Base-by-base conservation (phyloP, 2,888 invertebrate genomes). In the Ornithoptera alexandrae region DNA sequence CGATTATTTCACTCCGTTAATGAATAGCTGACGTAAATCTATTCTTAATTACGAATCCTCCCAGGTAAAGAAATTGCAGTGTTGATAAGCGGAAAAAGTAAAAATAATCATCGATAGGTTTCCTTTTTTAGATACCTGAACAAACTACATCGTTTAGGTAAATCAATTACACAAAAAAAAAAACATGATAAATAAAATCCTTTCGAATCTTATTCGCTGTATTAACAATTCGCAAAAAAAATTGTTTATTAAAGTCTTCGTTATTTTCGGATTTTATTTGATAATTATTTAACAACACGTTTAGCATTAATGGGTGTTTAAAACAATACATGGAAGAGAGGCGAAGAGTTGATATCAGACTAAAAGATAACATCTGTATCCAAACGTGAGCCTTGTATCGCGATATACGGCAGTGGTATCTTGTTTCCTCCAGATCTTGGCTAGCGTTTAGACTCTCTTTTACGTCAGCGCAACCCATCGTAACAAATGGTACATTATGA, bases 1-100 rank as follows among this genome's bases (percentile, higher is more conserved):
- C n/a, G 60, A 65, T 69, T 66, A 65, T 62, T 66, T 58, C 50
- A 20, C 58, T 62, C 24, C 17, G 50, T 50, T 69, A 61, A 68
- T 62, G 36, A 67, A 67, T 56, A 53, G 15, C 36, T 53, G 30
- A 30, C 30, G 53, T 53, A 61, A 53, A 46, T 61, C 7, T 50
- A 67, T 60, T 53, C 20, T 36, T 67, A 61, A 36, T 5, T 36
- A 61, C 39, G n/a, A 18, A n/a, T 30, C 12, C 39, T 42, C 61
- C 30, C 18, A 39, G 61, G 42, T 18, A 60, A 15, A 60, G 57
- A 10, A 58, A 58, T 58, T 22, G 57, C 4, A 1, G 12, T 10
- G 12, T 22, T 58, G 22, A 3, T 22, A 58, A 58, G 22, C 18
- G 10, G 22, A n/a, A 12, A 53, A 7, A 15, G 57, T 15, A 58